Conservation (phyloP, 2,113 vertebrate genomes). For the Cacatua alba region DNA sequence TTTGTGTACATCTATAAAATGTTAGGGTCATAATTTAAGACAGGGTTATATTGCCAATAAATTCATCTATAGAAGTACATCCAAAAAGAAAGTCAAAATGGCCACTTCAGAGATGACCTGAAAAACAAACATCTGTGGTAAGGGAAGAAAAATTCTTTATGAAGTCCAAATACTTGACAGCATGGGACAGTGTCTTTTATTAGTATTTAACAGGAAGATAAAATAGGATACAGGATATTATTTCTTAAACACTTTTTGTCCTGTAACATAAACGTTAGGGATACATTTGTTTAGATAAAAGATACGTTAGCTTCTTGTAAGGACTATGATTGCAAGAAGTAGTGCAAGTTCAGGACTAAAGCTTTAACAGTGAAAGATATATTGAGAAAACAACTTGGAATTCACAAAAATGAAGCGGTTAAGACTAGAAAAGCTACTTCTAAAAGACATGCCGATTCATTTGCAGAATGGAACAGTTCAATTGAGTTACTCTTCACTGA, state of each 20-base stretch:
- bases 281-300: background rate
- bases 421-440: background rate
- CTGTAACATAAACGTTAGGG: background rate
- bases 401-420: background rate
- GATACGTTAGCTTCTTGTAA: background rate
- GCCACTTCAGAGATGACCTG: background rate
- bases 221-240: background rate
- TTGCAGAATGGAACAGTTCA: background rate
- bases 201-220: background rate
- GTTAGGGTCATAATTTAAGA: background rate
- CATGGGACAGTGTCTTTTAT: background rate
- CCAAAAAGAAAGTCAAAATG: background rate
- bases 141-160: background rate
- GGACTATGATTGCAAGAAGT: background rate
- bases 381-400: background rate
- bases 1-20: background rate
- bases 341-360: background rate
- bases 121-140: background rate
- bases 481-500: background rate
- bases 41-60: background rate
- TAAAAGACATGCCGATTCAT: background rate
- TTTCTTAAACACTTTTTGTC: background rate
- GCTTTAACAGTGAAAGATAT: background rate
- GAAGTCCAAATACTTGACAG: background rate
- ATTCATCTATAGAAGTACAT: background rate